These are phyloP conservation scores for Danio kyathit DNA, from an alignment of 2,797 vertebrate species.

Conservation along the genomic window DNA sequence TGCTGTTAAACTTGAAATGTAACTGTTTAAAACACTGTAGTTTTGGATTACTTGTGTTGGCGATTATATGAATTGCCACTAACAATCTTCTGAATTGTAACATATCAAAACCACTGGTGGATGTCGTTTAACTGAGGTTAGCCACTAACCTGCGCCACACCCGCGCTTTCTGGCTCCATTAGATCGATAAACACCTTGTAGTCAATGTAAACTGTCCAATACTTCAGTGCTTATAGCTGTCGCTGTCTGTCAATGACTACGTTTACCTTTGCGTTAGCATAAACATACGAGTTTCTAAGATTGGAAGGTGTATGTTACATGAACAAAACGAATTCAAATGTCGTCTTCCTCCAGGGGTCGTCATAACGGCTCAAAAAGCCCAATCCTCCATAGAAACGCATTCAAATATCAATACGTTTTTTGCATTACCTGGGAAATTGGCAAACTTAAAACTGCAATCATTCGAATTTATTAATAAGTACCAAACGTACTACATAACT, in stretches of 20 bases:
- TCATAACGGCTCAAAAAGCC: background rate
- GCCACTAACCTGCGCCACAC: slow-evolving; percentile 48
- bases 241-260: background rate
- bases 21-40: background rate
- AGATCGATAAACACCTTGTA: background rate
- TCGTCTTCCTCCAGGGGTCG: slow-evolving; percentile 16
- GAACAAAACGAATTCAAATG: too few relatives aligned
- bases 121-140: background rate
- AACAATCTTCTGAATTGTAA: background rate
- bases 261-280: slow-evolving; percentile 6
- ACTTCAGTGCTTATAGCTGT: background rate
- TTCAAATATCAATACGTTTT: background rate
- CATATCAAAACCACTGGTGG: background rate
- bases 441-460: background rate
- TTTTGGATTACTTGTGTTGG: background rate
- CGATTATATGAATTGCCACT: background rate
- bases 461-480: background rate
- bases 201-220: background rate
- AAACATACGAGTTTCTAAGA: slow-evolving; percentile 2
- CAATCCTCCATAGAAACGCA: background rate
- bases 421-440: background rate
- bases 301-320: background rate
- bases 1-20: background rate
- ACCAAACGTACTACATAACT: background rate
- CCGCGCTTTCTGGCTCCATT: slow-evolving; percentile 43